Conservation (phyloP, 2,113 vertebrate genomes). For the Anhinga anhinga region DNA sequence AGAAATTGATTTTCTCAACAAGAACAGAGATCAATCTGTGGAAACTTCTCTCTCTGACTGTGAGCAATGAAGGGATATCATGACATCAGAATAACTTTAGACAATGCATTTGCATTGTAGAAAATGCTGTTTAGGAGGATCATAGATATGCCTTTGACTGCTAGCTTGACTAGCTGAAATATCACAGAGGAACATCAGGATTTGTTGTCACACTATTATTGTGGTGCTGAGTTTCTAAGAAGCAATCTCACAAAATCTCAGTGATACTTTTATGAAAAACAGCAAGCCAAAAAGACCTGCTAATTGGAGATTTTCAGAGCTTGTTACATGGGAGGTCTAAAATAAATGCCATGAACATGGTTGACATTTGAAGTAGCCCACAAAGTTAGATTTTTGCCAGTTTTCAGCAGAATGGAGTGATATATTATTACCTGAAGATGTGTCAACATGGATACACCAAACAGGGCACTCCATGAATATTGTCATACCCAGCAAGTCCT, state of each 20-base stretch:
- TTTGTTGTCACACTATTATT: background rate
- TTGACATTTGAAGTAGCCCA: background rate
- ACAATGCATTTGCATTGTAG: background rate
- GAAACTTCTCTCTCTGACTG: background rate
- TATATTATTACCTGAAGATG: background rate
- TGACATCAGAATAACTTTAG: background rate
- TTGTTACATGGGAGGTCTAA: background rate
- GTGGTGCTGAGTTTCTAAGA: background rate
- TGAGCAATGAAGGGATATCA: background rate
- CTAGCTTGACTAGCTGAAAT: background rate
- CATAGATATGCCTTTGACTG: background rate
- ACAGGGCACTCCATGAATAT: accelerated
- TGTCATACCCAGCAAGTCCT: background rate
- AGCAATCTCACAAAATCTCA: background rate
- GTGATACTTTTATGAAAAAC: background rate
- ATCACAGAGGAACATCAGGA: background rate
- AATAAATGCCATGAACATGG: background rate
- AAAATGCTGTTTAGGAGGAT: background rate
- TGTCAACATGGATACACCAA: background rate
- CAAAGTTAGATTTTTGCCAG: background rate
- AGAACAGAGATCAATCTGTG: background rate
- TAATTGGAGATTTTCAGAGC: background rate
- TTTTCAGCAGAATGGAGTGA: background rate
- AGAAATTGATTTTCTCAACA: conserved; percentile 22
- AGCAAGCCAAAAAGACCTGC: background rate